These are phyloP conservation scores for Perccottus glenii DNA, from an alignment of 2,113 vertebrate genomes.

Conservation along the genomic window DNA sequence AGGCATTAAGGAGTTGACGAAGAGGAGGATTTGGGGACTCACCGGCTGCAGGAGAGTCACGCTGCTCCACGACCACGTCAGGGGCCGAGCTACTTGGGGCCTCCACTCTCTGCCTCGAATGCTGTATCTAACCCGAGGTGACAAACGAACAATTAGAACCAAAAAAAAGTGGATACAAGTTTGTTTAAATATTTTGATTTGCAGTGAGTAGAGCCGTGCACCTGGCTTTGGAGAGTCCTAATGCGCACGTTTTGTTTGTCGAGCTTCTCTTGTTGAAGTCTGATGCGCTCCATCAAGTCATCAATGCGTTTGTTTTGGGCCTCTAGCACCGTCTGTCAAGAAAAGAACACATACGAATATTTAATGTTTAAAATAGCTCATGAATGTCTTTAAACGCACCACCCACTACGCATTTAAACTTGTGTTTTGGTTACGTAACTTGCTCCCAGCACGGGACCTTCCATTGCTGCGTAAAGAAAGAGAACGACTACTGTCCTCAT, in stretches of 20 bases:
- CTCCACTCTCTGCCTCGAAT: conserved; percentile 47
- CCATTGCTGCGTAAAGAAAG: conserved; percentile 12
- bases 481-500: too few relatives aligned
- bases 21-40: conserved; percentile 28
- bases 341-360: conserved; percentile 2
- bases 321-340: conserved; percentile 83
- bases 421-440: conserved; percentile 45
- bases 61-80: conserved; percentile 55
- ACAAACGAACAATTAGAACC: neutral
- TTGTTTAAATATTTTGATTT: neutral
- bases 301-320: conserved; percentile 87
- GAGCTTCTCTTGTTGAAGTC: conserved; percentile 90
- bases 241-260: conserved; percentile 93
- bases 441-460: conserved; percentile 18
- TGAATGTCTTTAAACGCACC: too few relatives aligned
- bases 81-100: conserved; percentile 30
- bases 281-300: conserved; percentile 86
- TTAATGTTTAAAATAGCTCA: neutral
- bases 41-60: conserved; percentile 64
- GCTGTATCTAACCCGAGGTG: conserved; percentile 60
- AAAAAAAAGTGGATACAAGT: neutral
- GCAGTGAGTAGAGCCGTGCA: conserved; percentile 30
- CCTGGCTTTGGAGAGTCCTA: conserved; percentile 83
- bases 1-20: conserved; percentile 8
- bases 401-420: neutral